Evolutionary conservation across 2,113 vertebrate species (phyloP).

Genomic region (Ictidomys tridecemlineatus): DNA sequence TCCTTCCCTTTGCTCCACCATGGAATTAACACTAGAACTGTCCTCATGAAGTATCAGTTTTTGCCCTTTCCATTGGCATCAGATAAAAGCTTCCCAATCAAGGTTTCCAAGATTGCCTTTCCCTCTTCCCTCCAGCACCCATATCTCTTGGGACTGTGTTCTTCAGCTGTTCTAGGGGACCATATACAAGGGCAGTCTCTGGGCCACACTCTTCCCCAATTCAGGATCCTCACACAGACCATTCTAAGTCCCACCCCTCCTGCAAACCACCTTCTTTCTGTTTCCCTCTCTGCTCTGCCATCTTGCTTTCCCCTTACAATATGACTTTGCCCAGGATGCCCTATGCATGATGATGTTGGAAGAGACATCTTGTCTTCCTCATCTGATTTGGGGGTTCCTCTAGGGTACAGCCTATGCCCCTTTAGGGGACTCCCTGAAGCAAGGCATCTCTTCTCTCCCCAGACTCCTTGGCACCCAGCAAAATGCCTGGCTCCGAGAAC

Average conservation of each 20-base stretch:
- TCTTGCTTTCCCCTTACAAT: not conserved
- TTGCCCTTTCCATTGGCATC: not conserved
- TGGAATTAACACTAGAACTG: rapidly evolving
- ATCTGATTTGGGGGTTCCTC: not conserved
- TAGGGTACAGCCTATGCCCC: not conserved
- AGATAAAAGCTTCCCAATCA: not conserved
- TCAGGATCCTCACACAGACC: not conserved
- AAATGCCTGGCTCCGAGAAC: not conserved
- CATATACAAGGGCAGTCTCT: too few relatives aligned
- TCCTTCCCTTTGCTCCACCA: not conserved
- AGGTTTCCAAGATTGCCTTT: not conserved
- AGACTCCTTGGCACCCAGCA: not conserved
- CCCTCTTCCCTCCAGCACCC: not conserved
- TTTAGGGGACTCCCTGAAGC: not conserved
- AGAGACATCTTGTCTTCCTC: not conserved
- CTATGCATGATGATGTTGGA: not conserved
- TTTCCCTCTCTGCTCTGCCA: not conserved
- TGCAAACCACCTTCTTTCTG: not conserved
- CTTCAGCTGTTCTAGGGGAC: not conserved
- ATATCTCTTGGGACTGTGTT: not conserved
- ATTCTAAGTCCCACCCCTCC: not conserved
- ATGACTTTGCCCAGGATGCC: not conserved
- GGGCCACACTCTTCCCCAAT: not conserved
- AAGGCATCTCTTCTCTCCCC: not conserved
- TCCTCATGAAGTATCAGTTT: not conserved